Evolutionary conservation across 2,797 vertebrate species (phyloP).

Genomic region (Trachurus trachurus): DNA sequence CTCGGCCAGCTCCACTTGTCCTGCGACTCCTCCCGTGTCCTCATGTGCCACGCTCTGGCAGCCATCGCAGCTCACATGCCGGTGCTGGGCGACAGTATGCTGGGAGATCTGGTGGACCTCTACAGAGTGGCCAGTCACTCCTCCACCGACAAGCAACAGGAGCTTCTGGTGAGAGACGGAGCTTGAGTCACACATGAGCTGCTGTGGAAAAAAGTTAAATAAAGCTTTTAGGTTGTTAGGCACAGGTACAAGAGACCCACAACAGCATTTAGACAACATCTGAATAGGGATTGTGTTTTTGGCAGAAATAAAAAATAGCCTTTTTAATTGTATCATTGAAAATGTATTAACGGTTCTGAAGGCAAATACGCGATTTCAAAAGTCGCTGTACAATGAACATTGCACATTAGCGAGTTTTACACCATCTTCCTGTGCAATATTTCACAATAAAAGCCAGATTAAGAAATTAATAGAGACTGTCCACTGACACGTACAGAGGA

Average conservation of each 20-base stretch:
- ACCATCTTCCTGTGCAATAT: too few species aligned
- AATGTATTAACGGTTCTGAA: too few species aligned
- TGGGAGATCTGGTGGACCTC: constrained; percentile 95
- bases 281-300: neutral
- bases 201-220: neutral
- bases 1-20: constrained; percentile 93
- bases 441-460: too few species aligned
- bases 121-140: constrained; percentile 92
- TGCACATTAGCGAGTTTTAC: too few species aligned
- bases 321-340: too few species aligned
- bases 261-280: constrained; percentile 3
- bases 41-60: constrained; percentile 95
- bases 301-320: too few species aligned
- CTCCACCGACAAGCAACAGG: constrained; percentile 94
- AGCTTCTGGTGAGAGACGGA: constrained; percentile 91
- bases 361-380: too few species aligned
- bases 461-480: too few species aligned
- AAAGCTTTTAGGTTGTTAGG: constrained; percentile 5
- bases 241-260: neutral
- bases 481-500: too few species aligned
- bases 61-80: constrained; percentile 96
- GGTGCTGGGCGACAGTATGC: constrained; percentile 94
- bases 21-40: constrained; percentile 90
- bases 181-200: constrained; percentile 5
- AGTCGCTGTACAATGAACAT: too few species aligned